Conservation (phyloP, 1,140 invertebrate species). For the Caenorhabditis inopinata region DNA sequence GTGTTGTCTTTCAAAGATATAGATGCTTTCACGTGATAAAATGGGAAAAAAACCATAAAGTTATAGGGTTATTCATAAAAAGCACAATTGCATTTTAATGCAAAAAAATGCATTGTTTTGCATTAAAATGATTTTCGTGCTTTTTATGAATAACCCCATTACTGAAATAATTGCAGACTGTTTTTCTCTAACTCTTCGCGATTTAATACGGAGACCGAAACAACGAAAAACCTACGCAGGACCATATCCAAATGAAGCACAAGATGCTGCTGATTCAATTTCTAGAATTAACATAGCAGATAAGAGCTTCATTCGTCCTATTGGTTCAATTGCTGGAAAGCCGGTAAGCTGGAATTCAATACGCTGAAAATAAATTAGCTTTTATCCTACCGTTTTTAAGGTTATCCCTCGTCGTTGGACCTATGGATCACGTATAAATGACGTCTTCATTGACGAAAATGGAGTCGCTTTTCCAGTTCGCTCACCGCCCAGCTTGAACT, state of each 20-base stretch:
- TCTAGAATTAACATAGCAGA: background rate
- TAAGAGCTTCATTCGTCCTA: background rate
- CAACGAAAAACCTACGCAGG: background rate
- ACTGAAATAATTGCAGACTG: background rate
- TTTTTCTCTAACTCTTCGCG: background rate
- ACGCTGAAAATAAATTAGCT: too few species aligned
- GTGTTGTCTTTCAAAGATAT: too few species aligned
- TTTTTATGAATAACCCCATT: too few species aligned
- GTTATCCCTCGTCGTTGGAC: constrained; percentile 9
- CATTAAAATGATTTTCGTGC: too few species aligned
- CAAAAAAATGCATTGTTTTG: too few species aligned
- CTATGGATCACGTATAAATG: background rate
- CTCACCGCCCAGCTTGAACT: background rate
- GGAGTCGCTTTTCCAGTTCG: constrained; percentile 2
- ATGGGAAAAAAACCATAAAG: too few species aligned
- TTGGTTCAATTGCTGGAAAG: background rate
- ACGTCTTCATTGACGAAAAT: constrained; percentile 7
- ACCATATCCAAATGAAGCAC: background rate
- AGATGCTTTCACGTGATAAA: too few species aligned
- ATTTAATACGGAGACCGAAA: background rate
- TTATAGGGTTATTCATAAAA: too few species aligned
- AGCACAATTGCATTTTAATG: too few species aligned
- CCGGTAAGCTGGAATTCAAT: too few species aligned
- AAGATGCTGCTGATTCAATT: background rate
- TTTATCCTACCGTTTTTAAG: background rate